A percentile compares a stretch with the other conserved stretches of the same genome.
These are phyloP conservation scores for Cremastobaeus sp. DNA, from an alignment of 2,888 invertebrate genomes.

Conservation along the genomic window DNA sequence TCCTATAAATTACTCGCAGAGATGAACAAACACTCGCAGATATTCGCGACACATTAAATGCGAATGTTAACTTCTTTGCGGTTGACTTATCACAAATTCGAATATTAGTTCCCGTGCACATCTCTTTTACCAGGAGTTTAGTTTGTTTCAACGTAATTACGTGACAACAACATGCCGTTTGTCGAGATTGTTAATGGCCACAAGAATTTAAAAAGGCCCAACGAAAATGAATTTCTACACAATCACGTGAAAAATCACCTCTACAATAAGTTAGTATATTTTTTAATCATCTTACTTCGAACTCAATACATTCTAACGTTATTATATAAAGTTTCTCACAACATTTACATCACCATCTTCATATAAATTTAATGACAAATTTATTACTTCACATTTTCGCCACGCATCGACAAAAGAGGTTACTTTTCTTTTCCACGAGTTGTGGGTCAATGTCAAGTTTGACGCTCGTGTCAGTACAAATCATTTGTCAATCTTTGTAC, in stretches of 20 bases:
- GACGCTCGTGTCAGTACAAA: too few species aligned
- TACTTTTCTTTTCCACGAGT: too few species aligned
- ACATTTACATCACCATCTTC: too few species aligned
- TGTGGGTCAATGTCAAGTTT: too few species aligned
- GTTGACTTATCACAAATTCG: constrained; percentile 15
- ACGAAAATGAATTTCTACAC: constrained; percentile 71
- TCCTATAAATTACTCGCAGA: constrained; percentile 57
- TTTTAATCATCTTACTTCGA: too few species aligned
- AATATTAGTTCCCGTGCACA: constrained; percentile 9
- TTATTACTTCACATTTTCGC: too few species aligned
- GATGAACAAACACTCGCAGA: constrained; percentile 43
- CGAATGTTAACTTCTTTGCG: constrained; percentile 10
- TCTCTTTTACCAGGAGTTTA: constrained; percentile 6
- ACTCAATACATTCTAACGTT: too few species aligned
- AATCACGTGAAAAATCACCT: constrained; percentile 66
- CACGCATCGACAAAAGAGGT: too few species aligned
- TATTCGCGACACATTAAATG: constrained; percentile 49
- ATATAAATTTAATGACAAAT: too few species aligned
- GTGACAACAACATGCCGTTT: constrained; percentile 48
- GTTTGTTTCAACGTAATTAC: not conserved
- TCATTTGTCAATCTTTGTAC: too few species aligned
- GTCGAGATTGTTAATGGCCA: constrained; percentile 66
- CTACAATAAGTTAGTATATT: constrained; percentile 66
- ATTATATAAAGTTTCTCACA: too few species aligned
- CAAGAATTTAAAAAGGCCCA: constrained; percentile 65